Percentiles rank a stretch among this genome's conserved stretches.
Evolutionary conservation across 2,888 invertebrate species (phyloP).

Genomic region (Eubasilissa splendida): DNA sequence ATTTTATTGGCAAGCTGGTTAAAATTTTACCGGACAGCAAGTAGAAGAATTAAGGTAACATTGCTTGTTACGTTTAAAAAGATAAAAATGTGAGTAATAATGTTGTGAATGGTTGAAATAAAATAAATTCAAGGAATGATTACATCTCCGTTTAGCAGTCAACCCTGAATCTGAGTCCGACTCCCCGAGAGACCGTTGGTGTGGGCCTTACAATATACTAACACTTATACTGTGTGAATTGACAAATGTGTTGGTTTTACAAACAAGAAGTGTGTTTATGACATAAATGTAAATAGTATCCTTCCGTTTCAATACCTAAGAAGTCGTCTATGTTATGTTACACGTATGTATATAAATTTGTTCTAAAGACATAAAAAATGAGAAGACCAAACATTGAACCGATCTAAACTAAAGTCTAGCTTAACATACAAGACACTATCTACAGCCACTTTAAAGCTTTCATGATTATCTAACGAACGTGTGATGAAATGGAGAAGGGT

Average conservation of each 20-base stretch:
- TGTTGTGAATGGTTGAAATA: too few species aligned
- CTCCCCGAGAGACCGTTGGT: not conserved
- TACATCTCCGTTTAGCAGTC: too few species aligned
- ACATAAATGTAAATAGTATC: slow-evolving; percentile 12
- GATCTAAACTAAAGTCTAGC: slow-evolving; percentile 48
- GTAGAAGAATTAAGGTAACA: too few species aligned
- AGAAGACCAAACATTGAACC: slow-evolving; percentile 46
- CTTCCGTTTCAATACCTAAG: slow-evolving; percentile 7
- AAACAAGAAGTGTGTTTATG: slow-evolving; percentile 25
- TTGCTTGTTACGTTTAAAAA: too few species aligned
- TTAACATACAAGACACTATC: slow-evolving; percentile 59
- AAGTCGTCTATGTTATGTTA: slow-evolving; percentile 3
- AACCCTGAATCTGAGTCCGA: not conserved
- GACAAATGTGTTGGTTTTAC: slow-evolving; percentile 9
- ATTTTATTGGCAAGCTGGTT: too few species aligned
- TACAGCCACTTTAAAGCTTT: slow-evolving; percentile 59
- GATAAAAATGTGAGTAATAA: too few species aligned
- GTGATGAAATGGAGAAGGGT: slow-evolving; percentile 35
- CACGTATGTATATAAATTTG: slow-evolving; percentile 48
- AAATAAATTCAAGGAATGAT: too few species aligned
- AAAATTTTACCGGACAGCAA: too few species aligned
- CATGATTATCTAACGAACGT: slow-evolving; percentile 57
- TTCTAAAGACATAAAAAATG: slow-evolving; percentile 53
- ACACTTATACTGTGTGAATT: slow-evolving; percentile 5
- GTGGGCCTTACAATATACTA: not conserved